Conservation (phyloP, 2,797 vertebrate genomes). For the Lutjanus campechanus region DNA sequence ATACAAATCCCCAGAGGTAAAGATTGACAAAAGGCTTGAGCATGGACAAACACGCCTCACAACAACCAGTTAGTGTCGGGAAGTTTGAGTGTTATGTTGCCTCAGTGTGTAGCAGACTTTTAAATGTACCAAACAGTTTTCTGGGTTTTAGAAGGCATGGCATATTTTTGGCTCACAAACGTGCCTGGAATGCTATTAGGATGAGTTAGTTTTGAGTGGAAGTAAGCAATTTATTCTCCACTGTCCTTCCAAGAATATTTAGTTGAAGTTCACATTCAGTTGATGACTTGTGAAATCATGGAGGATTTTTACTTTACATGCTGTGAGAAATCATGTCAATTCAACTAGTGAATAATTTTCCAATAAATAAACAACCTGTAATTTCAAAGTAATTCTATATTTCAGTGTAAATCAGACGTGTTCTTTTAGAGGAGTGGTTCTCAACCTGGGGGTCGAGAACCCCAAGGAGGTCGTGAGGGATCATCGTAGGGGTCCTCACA, state of each 20-base stretch:
- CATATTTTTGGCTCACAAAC: neutral
- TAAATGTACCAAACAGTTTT: slow-evolving; percentile 10
- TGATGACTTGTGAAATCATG: neutral
- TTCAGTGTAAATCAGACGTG: neutral
- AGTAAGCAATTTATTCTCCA: neutral
- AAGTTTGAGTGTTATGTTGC: neutral
- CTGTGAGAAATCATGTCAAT: neutral
- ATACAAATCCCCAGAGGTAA: slow-evolving; percentile 7
- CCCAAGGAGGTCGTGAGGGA: too few species aligned
- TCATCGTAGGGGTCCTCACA: too few species aligned
- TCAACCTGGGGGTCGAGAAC: too few species aligned
- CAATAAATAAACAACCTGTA: neutral
- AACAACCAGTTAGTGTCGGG: neutral
- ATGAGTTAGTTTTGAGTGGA: neutral
- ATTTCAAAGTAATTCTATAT: neutral
- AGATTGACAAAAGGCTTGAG: slow-evolving; percentile 8
- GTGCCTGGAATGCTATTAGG: neutral
- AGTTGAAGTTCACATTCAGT: neutral
- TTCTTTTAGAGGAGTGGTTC: neutral
- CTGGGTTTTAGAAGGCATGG: neutral
- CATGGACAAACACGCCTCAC: slow-evolving; percentile 2
- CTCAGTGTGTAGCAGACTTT: neutral
- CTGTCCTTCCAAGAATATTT: neutral
- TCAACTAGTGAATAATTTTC: neutral
- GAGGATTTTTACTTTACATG: neutral